Evolutionary conservation across 2,888 invertebrate genomes (phyloP), one percentile per base, ranked within the genome.

Genomic region (Mythimna albipuncta): DNA sequence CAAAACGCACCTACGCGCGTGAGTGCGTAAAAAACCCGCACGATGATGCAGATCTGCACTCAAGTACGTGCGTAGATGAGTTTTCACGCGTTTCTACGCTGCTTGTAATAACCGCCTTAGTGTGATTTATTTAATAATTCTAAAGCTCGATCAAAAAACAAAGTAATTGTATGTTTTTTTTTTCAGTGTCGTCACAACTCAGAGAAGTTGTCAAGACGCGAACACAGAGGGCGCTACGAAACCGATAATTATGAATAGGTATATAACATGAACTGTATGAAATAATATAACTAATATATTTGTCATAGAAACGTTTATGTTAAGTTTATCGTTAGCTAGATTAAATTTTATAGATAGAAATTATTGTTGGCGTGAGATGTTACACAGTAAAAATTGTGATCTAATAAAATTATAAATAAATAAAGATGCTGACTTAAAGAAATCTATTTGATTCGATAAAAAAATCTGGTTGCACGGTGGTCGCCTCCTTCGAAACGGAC

Each of bases 311-410:
- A 11, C 70, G 75, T 82, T 80, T 76, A 35, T 76, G 59, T 69
- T 84, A 83, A 85, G 86, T 84, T 75, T 75, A 77, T 61, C 32
- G 19, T 82, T 85, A 85, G 74, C 69, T 84, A 85, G 79, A 71
- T 65, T 71, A 62, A 79, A 72, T 83, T 67, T 78, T 83, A 81
- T 84, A 77, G 66, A 77, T 77, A 84, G 69, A 77, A 32, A 64
- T 59, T 47, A 71, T 54, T 70, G 38, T 10, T 77, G 61, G 11
- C 35, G 6, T n/a, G 47, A 62, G 64, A 64, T 76, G 72, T 62
- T 69, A 75, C 67, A 82, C 19, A 41, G 6, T 44, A 26, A 64
- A 2, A 52, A 62, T 1, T 54, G 13, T 61, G 6, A 77, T 11
- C 61, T 54, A 47, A 47, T 1, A 62, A 52, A 7, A 16, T 55